Conservation (phyloP, 2,113 vertebrate species). For the Osmerus mordax region DNA sequence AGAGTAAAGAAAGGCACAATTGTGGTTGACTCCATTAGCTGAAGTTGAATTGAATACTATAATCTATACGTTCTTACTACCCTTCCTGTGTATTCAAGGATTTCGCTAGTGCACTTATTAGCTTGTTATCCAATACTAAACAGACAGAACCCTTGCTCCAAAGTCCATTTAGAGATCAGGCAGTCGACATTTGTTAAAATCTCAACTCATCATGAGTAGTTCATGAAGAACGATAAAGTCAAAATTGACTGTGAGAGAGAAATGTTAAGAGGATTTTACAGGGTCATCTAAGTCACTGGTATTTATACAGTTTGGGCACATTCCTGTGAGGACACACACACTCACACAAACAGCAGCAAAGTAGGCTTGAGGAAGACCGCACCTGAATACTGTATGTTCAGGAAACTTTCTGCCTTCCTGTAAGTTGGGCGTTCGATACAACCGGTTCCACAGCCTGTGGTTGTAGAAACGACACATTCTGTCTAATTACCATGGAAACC, state of each 20-base stretch:
- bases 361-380: constrained; percentile 54
- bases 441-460: constrained; percentile 48
- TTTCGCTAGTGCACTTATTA: too few relatives aligned
- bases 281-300: constrained; percentile 29
- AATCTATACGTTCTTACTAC: too few relatives aligned
- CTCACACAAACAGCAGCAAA: constrained; percentile 23
- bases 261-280: constrained; percentile 26
- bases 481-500: constrained; percentile 25
- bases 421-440: constrained; percentile 47
- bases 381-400: constrained; percentile 52
- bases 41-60: too few relatives aligned
- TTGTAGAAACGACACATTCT: too few relatives aligned
- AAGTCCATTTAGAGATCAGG: too few relatives aligned
- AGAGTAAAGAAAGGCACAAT: too few relatives aligned
- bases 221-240: not conserved
- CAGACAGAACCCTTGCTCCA: too few relatives aligned
- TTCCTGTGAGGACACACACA: constrained; percentile 32
- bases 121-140: too few relatives aligned
- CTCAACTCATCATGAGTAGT: too few relatives aligned
- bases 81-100: too few relatives aligned
- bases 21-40: too few relatives aligned
- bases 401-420: constrained; percentile 55
- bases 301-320: constrained; percentile 19
- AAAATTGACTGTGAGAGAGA: constrained; percentile 35
- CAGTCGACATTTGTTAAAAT: too few relatives aligned